Base-by-base conservation (phyloP, 1,140 invertebrate species). In the Branchinecta lynchi region DNA sequence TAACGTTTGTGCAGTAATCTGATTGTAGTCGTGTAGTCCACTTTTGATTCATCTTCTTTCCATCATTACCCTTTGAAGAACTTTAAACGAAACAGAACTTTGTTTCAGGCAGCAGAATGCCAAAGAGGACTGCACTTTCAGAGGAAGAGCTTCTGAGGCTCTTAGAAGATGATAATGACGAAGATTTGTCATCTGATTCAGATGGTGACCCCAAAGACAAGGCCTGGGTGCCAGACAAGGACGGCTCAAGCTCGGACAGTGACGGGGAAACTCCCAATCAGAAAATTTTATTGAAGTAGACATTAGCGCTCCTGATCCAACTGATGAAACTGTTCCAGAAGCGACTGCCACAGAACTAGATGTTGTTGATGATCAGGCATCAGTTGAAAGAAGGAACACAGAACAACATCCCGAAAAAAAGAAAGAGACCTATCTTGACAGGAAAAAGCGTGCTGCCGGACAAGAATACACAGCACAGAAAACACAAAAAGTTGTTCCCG, bases 281-380 rank as follows among this genome's bases (percentile, higher is more conserved):
- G 46, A n/a, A 51, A 51, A 51, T 51, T 51, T 51, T 51, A 51
- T 51, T 51, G 46, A 51, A 51, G 46, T 51, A 51, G 46, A 51
- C 46, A 51, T n/a, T 51, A 51, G 46, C 46, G 46, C n/a, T n/a
- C n/a, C n/a, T n/a, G n/a, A n/a, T n/a, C n/a, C n/a, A n/a, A n/a
- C n/a, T n/a, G n/a, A n/a, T n/a, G n/a, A n/a, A n/a, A 51, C 46
- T 51, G 46, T 51, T 51, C 46, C 46, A 51, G 46, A 51, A 51
- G 46, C n/a, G 46, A 51, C 46, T 51, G 46, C 46, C 46, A 9
- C 46, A 51, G 46, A 51, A 51, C 46, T 51, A n/a, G 46, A 51
- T 51, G 46, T 51, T 51, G 46, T 51, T 51, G n/a, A 51, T 51
- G 46, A 51, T 51, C 46, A 51, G 46, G 46, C 46, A 51, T 51